Conservation (phyloP, 2,113 vertebrate genomes). For the Chaetura pelagica region DNA sequence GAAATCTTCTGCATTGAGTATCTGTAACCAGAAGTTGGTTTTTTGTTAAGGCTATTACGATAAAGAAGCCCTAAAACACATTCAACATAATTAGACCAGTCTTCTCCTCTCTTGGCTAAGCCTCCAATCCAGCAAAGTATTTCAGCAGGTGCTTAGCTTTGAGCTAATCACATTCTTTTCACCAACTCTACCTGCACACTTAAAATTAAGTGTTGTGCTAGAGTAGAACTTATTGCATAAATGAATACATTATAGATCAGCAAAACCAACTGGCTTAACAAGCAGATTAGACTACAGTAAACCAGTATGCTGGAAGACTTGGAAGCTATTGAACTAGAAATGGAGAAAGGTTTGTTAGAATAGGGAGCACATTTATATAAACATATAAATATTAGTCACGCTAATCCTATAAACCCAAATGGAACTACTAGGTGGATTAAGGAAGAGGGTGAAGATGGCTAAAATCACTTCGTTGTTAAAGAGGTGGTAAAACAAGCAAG, state of each 20-base stretch:
- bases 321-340: neutral
- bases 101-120: slow-evolving; percentile 23
- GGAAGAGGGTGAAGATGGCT: neutral
- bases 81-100: slow-evolving; percentile 3
- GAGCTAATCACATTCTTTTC: slow-evolving; percentile 34
- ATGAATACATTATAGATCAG: slow-evolving; percentile 10
- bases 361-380: neutral
- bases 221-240: slow-evolving; percentile 7
- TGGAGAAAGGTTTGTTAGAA: neutral
- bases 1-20: rapidly evolving
- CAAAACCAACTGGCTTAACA: slow-evolving; percentile 32
- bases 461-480: slow-evolving; percentile 32
- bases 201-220: neutral
- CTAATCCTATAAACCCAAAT: slow-evolving; percentile 5
- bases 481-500: slow-evolving; percentile 11
- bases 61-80: slow-evolving; percentile 15
- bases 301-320: neutral
- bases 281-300: neutral
- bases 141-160: slow-evolving; percentile 30
- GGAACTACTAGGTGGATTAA: neutral
- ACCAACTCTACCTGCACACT: slow-evolving; percentile 18
- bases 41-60: slow-evolving; percentile 12
- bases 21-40: neutral
- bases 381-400: neutral
- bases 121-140: slow-evolving; percentile 1